Conservation (phyloP, 2,888 invertebrate genomes). For the Zhuqinia jingwanae region DNA sequence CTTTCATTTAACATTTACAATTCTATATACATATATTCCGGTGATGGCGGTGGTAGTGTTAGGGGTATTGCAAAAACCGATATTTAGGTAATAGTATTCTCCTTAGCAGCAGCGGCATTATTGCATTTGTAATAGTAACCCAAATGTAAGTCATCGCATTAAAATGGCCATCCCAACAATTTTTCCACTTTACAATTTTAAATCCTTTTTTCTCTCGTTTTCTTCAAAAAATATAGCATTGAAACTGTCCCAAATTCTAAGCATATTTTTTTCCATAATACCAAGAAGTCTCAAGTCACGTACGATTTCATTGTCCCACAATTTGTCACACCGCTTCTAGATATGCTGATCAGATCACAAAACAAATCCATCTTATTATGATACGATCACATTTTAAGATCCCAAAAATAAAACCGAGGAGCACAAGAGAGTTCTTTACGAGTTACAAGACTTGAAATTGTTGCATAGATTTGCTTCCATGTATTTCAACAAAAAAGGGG, state of each 20-base stretch:
- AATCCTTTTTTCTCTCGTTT: background rate
- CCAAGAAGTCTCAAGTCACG: background rate
- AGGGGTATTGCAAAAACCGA: background rate
- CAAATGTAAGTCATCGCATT: background rate
- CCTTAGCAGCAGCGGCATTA: background rate
- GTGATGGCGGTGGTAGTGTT: background rate
- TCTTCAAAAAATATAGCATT: background rate
- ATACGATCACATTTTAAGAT: constrained; percentile 33
- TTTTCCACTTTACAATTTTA: background rate
- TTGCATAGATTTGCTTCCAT: constrained; percentile 26
- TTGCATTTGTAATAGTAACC: background rate
- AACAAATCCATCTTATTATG: constrained; percentile 14
- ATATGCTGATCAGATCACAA: background rate
- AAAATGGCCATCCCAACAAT: background rate
- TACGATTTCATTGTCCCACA: background rate
- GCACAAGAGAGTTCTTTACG: background rate
- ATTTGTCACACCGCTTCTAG: background rate
- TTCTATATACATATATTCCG: background rate
- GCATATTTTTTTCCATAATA: background rate
- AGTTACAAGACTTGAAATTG: background rate
- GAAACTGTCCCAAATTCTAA: constrained; percentile 12
- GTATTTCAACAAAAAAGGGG: background rate
- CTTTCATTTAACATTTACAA: no score
- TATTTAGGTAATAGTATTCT: background rate
- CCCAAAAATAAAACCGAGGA: background rate